Evolutionary conservation across 2,113 vertebrate species (phyloP).

Genomic region (Osmerus eperlanus): DNA sequence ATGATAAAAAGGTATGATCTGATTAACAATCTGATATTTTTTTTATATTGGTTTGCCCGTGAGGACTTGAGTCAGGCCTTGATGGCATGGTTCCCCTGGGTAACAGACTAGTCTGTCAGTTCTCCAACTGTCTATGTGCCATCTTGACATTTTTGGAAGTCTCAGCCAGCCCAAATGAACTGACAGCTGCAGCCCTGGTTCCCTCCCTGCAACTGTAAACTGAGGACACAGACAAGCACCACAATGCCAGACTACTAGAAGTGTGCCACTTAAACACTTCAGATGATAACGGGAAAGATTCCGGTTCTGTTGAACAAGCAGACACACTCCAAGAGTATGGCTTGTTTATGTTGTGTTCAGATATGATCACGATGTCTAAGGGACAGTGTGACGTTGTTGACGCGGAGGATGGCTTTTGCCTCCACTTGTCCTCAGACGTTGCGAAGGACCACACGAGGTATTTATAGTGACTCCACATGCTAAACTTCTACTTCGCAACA

Average conservation of each 20-base stretch:
- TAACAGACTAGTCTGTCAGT: background rate
- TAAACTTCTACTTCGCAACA: conserved; percentile 39
- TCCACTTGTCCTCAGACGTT: conserved; percentile 18
- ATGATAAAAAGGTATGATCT: no score
- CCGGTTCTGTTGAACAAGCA: no score
- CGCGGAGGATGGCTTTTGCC: conserved; percentile 4
- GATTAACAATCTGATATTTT: no score
- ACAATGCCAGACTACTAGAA: background rate
- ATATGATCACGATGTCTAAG: no score
- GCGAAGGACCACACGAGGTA: conserved; percentile 42
- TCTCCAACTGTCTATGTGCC: background rate
- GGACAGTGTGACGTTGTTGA: no score
- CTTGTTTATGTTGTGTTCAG: no score
- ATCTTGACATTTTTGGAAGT: background rate
- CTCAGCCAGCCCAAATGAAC: background rate
- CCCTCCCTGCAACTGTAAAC: background rate
- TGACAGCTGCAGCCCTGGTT: background rate
- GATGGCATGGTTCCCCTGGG: background rate
- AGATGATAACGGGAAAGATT: no score
- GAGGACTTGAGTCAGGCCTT: background rate
- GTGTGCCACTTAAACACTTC: background rate
- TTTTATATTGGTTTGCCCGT: no score
- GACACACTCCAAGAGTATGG: no score
- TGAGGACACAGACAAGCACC: background rate
- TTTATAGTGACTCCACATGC: conserved; percentile 60